These are phyloP conservation scores for Triplophysa bombifrons DNA, from an alignment of 2,797 vertebrate genomes.

Conservation along the genomic window DNA sequence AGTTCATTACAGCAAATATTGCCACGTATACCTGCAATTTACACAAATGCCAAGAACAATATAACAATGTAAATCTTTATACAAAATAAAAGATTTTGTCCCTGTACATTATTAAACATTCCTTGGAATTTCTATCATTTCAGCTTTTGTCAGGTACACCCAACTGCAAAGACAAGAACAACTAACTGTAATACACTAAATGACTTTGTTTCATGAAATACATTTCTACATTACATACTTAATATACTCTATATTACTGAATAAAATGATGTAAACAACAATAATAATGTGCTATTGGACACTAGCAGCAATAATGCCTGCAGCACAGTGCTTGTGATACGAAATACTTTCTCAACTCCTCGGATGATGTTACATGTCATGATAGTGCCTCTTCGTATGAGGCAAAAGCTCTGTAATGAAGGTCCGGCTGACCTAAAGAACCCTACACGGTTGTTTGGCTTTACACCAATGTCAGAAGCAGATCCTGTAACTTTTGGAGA, in stretches of 20 bases:
- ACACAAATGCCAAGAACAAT: background rate
- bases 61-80: background rate
- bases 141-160: no score
- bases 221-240: slow-evolving; percentile 13
- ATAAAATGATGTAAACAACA: background rate
- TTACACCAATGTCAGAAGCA: slow-evolving; percentile 83
- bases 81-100: background rate
- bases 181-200: background rate
- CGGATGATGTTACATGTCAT: background rate
- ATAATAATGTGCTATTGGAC: background rate
- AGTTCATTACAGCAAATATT: background rate
- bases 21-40: background rate
- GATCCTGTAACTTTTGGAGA: slow-evolving; percentile 79
- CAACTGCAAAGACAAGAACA: no score
- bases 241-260: background rate
- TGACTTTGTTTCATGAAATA: background rate
- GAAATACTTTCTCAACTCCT: background rate
- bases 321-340: background rate
- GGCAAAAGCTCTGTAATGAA: background rate
- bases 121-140: background rate
- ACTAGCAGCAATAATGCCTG: background rate
- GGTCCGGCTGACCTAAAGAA: no score
- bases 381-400: background rate
- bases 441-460: slow-evolving; percentile 28
- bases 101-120: background rate